A percentile compares a stretch with the other conserved stretches of the same genome.
Evolutionary conservation across 2,797 vertebrate species (phyloP).

Genomic region (Sciurus carolinensis): DNA sequence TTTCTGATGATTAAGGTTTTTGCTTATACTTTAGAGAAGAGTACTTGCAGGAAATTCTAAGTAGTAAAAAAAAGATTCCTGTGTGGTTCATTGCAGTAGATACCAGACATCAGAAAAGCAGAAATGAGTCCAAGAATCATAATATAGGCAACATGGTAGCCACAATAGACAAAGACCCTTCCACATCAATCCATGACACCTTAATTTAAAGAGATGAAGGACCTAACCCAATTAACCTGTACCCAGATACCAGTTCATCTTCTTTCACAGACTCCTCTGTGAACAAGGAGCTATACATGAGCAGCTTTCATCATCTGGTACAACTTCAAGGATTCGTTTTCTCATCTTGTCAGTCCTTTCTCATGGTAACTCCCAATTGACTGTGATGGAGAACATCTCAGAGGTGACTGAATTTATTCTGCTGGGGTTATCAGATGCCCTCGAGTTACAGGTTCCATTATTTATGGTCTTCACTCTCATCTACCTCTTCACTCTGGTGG

Average conservation of each 20-base stretch:
- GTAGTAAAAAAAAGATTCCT: background rate
- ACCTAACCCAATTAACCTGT: rapidly evolving
- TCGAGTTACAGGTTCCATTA: slow-evolving; percentile 59
- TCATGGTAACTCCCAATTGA: background rate
- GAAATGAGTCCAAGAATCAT: background rate
- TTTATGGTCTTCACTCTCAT: slow-evolving; percentile 58
- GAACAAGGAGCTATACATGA: background rate
- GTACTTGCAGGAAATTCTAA: background rate
- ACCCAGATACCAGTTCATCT: background rate
- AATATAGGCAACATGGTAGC: rapidly evolving
- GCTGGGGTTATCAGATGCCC: slow-evolving; percentile 66
- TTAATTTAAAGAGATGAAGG: background rate
- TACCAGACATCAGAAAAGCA: background rate
- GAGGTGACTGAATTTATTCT: slow-evolving; percentile 72
- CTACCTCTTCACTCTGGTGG: slow-evolving; percentile 64
- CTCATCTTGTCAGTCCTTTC: background rate
- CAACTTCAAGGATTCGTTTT: background rate
- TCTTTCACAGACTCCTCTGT: background rate
- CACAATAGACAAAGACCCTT: background rate
- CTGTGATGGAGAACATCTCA: slow-evolving; percentile 69
- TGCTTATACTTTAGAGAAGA: background rate
- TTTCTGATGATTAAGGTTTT: background rate
- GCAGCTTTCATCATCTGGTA: background rate
- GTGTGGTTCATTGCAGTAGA: background rate
- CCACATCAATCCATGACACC: background rate